These are phyloP conservation scores for Geodia barretti DNA, from an alignment of 37 sponge, comb jelly and placozoan genomes.

Conservation along the genomic window DNA sequence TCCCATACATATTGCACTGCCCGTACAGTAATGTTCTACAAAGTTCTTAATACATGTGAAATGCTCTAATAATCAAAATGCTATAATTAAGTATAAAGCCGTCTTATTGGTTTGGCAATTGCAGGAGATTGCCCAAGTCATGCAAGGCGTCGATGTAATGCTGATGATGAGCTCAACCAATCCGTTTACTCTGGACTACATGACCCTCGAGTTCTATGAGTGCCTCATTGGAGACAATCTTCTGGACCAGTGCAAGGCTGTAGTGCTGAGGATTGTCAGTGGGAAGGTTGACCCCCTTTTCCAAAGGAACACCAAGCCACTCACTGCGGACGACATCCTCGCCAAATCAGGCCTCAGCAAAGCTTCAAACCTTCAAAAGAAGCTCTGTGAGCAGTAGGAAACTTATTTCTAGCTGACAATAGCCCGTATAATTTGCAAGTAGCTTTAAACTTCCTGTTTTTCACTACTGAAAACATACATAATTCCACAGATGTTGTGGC, in stretches of 20 bases:
- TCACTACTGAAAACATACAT: too few relatives aligned
- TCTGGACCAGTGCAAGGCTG: conserved; percentile 3
- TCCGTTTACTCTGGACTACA: not conserved
- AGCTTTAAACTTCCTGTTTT: too few relatives aligned
- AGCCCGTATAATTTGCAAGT: too few relatives aligned
- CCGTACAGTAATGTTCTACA: too few relatives aligned
- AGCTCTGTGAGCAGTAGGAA: not conserved
- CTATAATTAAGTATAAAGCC: too few relatives aligned
- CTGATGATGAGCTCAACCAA: not conserved
- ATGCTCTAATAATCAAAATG: too few relatives aligned
- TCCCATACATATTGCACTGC: too few relatives aligned
- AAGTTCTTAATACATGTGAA: too few relatives aligned
- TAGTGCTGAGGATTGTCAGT: conserved; percentile 2
- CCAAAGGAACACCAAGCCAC: not conserved
- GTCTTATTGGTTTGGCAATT: not conserved
- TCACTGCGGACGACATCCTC: not conserved
- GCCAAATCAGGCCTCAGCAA: not conserved
- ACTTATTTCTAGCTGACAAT: too few relatives aligned
- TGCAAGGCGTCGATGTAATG: conserved; percentile 5
- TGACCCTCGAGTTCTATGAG: conserved; percentile 3
- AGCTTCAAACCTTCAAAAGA: not conserved
- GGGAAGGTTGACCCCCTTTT: not conserved
- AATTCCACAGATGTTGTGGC: not conserved
- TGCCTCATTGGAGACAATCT: conserved; percentile 1
- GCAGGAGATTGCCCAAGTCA: conserved; percentile 7